phyloP scores from a whole-genome alignment of 2,797 vertebrate species.

The Sebastes itinus region DNA sequence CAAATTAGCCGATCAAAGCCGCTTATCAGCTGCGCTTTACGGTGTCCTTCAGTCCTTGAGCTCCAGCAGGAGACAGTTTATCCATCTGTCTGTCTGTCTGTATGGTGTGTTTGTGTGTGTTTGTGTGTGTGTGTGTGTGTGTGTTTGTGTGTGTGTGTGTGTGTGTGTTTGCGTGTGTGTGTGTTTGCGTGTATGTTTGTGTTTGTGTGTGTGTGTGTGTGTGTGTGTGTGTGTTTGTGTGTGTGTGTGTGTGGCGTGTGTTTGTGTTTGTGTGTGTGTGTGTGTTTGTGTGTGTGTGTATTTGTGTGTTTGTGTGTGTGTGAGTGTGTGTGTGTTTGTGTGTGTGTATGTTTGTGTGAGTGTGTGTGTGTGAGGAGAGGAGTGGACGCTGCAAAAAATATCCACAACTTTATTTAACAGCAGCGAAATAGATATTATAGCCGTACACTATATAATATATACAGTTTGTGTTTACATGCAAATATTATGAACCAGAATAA shows the following conservation, averaged over 20 bases:
- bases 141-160: background rate
- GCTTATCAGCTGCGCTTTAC: constrained; percentile 70
- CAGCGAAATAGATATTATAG: too few species aligned
- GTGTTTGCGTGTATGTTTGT: background rate
- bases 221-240: background rate
- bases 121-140: background rate
- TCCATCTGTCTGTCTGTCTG: constrained; percentile 7
- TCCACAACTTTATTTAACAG: background rate
- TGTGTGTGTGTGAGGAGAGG: background rate
- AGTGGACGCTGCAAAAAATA: constrained; percentile 3
- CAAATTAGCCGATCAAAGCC: constrained; percentile 73
- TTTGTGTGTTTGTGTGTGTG: background rate
- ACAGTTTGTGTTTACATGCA: too few species aligned
- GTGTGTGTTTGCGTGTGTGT: background rate
- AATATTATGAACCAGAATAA: too few species aligned
- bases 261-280: background rate
- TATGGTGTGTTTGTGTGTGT: background rate
- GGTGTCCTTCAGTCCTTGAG: constrained; percentile 68
- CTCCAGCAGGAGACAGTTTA: constrained; percentile 43
- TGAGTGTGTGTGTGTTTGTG: background rate
- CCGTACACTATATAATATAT: too few species aligned
- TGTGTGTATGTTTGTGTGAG: background rate
- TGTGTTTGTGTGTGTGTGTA: background rate
- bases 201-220: background rate
- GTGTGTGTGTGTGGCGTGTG: background rate